Evolutionary conservation across 23 tunicate genomes (phyloP), one percentile per base, ranked within the genome.

Genomic region (Pegea sp.): DNA sequence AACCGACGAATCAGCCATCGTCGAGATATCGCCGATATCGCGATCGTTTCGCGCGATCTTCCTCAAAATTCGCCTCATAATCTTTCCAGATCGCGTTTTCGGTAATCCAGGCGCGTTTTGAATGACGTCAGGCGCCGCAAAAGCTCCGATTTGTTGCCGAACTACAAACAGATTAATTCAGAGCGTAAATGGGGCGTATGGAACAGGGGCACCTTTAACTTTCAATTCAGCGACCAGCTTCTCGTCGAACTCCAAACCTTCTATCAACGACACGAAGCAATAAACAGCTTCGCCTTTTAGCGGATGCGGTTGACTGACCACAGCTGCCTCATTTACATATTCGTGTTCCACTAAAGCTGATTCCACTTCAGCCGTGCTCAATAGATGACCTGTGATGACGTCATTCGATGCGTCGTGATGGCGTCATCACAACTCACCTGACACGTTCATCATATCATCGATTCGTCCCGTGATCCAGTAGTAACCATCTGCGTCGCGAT

Each of bases 401-500:
- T 38, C 11, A 38, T 38, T 38, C 11, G 16, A 16, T 38, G 46
- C 13, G 16, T 11, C 11, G 11, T 38, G 11, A 38, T 8, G 16
- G 46, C 11, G 16, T 38, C 11, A 0, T 27, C 13, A 59, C 13
- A 5, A 18, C 51, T 28, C 42, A 71, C 78, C 93, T 11, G 81
- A 81, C 3, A 81, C 74, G 52, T 81, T 81, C 24, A 81, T 61
- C 93, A 81, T 81, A 42, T 81, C 93, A 67, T 81, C 93, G 44
- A 81, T 81, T 50, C 93, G 58, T 26, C 93, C 93, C 3, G 93
- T 81, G 50, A 81, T 81, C 93, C 93, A 81, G 33, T 38, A 63
- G 58, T 72, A 81, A 21, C 93, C 93, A 50, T 81, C 93, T 26
- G 65, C 66, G 64, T 81, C 93, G 23, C 93, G 42, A 22, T 42